phyloP scores from a whole-genome alignment of 2,113 vertebrate genomes.

The Bubo bubo region DNA sequence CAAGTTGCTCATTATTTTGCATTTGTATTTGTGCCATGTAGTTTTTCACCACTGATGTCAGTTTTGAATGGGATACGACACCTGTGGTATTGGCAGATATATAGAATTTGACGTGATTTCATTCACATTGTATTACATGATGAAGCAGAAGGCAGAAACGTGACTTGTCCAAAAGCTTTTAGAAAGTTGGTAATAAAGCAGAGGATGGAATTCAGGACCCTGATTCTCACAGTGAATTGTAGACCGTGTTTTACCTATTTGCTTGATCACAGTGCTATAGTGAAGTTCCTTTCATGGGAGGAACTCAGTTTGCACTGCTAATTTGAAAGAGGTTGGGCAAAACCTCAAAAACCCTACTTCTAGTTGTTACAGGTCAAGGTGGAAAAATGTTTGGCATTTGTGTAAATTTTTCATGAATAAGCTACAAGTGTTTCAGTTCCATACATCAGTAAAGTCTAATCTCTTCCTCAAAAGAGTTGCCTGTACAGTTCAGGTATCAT shows the following conservation, averaged over 20 bases:
- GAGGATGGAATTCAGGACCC: neutral
- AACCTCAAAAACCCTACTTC: neutral
- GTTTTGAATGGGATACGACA: neutral
- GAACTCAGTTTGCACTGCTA: neutral
- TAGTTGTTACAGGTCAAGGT: neutral
- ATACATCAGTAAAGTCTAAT: neutral
- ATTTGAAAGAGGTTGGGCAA: neutral
- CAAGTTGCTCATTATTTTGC: constrained; percentile 36
- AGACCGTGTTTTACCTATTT: neutral
- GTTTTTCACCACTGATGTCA: neutral
- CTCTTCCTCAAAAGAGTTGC: neutral
- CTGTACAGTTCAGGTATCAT: neutral
- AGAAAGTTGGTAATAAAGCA: neutral
- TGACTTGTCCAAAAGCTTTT: neutral
- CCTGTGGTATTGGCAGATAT: neutral
- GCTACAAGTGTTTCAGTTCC: neutral
- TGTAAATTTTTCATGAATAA: neutral
- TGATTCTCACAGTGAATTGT: neutral
- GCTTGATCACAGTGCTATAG: neutral
- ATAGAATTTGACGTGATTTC: neutral
- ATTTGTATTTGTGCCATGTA: neutral
- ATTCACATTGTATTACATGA: neutral
- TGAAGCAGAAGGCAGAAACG: neutral
- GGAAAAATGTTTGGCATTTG: neutral
- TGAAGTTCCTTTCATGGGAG: neutral